Base-by-base conservation (phyloP, 1,140 invertebrate genomes). In the Cyclargus thomasi region DNA sequence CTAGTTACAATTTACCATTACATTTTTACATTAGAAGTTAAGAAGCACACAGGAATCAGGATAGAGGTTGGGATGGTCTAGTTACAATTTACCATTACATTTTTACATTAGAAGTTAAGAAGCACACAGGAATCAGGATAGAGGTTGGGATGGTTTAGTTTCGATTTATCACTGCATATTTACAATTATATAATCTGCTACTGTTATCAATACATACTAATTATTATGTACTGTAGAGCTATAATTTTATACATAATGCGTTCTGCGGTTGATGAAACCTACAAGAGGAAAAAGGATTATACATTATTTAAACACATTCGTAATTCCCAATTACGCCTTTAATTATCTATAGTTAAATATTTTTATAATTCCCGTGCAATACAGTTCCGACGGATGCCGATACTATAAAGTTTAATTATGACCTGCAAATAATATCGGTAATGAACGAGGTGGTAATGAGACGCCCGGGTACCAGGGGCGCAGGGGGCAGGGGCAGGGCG, bases 351-450 rank as follows among this genome's bases (percentile, higher is more conserved):
- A 16, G 39, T 47, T 14, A 4, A 47, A 47, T 47, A 47, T 47
- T 11, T 47, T 47, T 47, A 11, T 14, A 16, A 47, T 47, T 47
- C 39, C 39, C 39, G 14, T 47, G 39, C 11, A 47, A 8, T 47
- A 47, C 39, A 47, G 39, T 47, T 47, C 14, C 11, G 39, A 47
- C 39, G 8, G 29, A 29, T 47, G 10, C 39, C 39, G 39, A 47
- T 29, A 29, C 5, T 47, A 47, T 47, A 47, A 59, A 59, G 18
- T 59, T 18, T 59, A 59, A 59, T 59, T 59, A 20, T 21, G 17
- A 59, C 20, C 55, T 21, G 55, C 20, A 59, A 18, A 59, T 59
- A 59, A 59, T 59, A 59, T 59, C 55, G 10, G 18, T 59, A 59
- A 59, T 59, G 20, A 59, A 11, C 20, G 55, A 47, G 39, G 10